Percentiles rank a stretch among this genome's conserved stretches.
phyloP scores from a whole-genome alignment of 2,113 vertebrate genomes.

The Ctenodactylus gundi region DNA sequence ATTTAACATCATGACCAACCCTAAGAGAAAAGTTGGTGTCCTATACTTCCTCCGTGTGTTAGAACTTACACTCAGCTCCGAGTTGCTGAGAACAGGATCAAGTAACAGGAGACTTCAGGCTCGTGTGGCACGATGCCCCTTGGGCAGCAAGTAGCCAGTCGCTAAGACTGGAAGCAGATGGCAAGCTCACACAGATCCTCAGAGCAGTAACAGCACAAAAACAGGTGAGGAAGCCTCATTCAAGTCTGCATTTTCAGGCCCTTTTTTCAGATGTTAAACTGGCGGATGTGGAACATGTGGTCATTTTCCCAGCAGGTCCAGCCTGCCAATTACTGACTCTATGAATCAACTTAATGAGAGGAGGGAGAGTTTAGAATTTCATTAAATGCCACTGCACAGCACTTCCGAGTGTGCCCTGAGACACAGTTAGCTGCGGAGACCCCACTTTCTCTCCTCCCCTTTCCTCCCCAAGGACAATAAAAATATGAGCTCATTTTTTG shows the following conservation, averaged over 20 bases:
- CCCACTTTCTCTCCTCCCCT: constrained; percentile 54
- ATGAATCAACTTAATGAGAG: constrained; percentile 80
- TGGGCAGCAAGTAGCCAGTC: neutral
- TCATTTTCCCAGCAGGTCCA: constrained; percentile 62
- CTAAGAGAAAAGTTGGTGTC: neutral
- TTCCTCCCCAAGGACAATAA: constrained; percentile 12
- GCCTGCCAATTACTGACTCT: constrained; percentile 70
- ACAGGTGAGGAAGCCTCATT: neutral
- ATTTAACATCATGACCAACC: neutral
- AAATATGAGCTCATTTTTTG: neutral
- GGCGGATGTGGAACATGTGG: constrained; percentile 31
- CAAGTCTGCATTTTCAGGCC: neutral
- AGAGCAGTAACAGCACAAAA: neutral
- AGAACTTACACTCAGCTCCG: neutral
- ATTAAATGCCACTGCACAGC: constrained; percentile 64
- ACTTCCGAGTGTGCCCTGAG: constrained; percentile 60
- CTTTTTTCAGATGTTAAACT: constrained; percentile 36
- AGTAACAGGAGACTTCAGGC: neutral
- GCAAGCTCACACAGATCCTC: neutral
- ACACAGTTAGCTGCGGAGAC: constrained; percentile 47
- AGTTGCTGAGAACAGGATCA: neutral
- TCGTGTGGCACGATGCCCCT: neutral
- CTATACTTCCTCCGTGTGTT: constrained; percentile 53
- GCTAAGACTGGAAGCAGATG: neutral
- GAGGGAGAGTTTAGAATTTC: constrained; percentile 74